Evolutionary conservation across 2,113 vertebrate genomes (phyloP), one percentile per base, ranked within the genome.

Genomic region (Puntigrus tetrazona): DNA sequence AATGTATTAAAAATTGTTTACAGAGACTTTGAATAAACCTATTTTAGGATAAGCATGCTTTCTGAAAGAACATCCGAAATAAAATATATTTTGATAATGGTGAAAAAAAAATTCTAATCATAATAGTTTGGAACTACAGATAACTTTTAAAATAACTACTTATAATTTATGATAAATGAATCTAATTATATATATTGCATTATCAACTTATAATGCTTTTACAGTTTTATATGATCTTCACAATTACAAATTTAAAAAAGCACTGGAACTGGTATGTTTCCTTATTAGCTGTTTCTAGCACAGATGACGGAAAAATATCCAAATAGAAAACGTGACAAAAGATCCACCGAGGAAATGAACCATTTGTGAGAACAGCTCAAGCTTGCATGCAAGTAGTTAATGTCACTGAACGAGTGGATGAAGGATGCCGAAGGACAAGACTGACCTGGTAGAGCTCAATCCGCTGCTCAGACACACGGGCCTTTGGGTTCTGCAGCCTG

Each of bases 401-500:
- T 5, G 34, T 18, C 45, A 43, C 8, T n/a, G 50, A 57, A 57
- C 25, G 14, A 75, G 43, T 20, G 43, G 41, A 25, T 77, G 31
- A n/a, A 55, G 5, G 27, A 34, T 45, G 52, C 29, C 43, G 22
- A 9, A 20, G 27, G 13, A 47, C 18, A n/a, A 27, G 36, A 55
- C 34, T 61, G 94, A 99, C 97, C 97, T 99, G 98, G 88, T 99
- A 99, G 3, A 99, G 95, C 87, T 99, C 97, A 9, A 99, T 97
- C 45, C 98, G 94, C 83, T 99, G 98, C 78, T 99, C 98, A 0
- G 96, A 93, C 78, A 98, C 97, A 4, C 94, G 92, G 0, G 98
- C 97, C 75, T 95, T 96, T 0, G 95, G 93, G 90, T 98, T 97
- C 90, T 96, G 97, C 87, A 99, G 91, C 61, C 97, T 96, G 82